phyloP scores from a whole-genome alignment of 2,888 invertebrate species.

The Andrena dorsata region DNA sequence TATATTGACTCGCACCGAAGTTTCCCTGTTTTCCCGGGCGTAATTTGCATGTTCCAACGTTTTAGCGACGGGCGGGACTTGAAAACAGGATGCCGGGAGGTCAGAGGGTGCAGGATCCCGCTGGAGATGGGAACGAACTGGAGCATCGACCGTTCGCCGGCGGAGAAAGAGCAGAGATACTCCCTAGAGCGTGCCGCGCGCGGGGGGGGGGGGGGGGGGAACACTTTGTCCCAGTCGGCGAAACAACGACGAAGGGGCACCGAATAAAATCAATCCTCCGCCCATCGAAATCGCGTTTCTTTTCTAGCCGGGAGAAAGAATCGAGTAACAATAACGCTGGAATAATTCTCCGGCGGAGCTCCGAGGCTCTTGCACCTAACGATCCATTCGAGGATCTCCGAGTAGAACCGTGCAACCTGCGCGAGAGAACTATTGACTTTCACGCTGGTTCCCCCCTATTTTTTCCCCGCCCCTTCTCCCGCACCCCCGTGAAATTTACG shows the following conservation, averaged over 20 bases:
- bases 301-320: neutral
- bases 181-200: too few species aligned
- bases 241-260: neutral
- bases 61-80: neutral
- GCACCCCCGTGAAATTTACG: slow-evolving; percentile 18
- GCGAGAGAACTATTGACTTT: neutral
- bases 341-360: slow-evolving; percentile 6
- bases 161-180: neutral
- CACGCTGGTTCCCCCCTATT: neutral
- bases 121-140: neutral
- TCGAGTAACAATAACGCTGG: neutral
- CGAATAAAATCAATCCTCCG: slow-evolving; percentile 11
- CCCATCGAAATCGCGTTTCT: slow-evolving; percentile 16
- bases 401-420: neutral
- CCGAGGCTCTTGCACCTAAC: slow-evolving; percentile 11
- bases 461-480: neutral
- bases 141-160: neutral
- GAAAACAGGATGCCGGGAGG: slow-evolving; percentile 9
- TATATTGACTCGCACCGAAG: slow-evolving; percentile 13
- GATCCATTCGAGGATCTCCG: slow-evolving; percentile 4
- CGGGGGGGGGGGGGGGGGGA: too few species aligned
- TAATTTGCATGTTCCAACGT: slow-evolving; percentile 37
- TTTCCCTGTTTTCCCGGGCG: slow-evolving; percentile 20
- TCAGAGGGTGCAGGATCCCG: neutral
- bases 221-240: neutral